Percentiles rank a stretch among this genome's conserved stretches.
Evolutionary conservation across 2,888 invertebrate species (phyloP).

Genomic region (Pecten maximus): DNA sequence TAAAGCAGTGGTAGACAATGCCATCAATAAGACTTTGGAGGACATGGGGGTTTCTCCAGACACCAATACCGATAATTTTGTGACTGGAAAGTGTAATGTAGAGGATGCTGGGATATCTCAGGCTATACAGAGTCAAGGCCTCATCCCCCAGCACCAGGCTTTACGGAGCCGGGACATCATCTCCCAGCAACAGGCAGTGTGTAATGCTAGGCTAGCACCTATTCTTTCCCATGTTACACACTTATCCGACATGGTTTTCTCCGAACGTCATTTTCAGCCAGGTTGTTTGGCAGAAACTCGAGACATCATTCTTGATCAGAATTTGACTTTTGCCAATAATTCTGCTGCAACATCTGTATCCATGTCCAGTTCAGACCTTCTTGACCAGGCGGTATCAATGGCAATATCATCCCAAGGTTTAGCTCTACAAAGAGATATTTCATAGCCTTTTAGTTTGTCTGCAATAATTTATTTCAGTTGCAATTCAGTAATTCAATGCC

Average conservation of each 20-base stretch:
- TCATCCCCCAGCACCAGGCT: constrained; percentile 41
- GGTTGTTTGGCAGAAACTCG: not conserved
- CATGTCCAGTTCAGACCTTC: constrained; percentile 41
- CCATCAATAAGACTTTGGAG: constrained; percentile 70
- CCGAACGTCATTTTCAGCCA: not conserved
- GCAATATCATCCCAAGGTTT: constrained; percentile 54
- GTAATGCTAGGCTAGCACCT: not conserved
- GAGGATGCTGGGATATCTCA: constrained; percentile 53
- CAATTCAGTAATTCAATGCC: not conserved
- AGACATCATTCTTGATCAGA: not conserved
- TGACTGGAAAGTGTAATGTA: constrained; percentile 44
- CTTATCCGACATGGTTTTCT: constrained; percentile 36
- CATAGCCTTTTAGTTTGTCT: not conserved
- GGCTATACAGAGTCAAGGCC: constrained; percentile 53
- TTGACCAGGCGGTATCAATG: constrained; percentile 56
- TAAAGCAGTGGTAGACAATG: constrained; percentile 71
- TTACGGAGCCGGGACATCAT: constrained; percentile 47
- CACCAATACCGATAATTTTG: constrained; percentile 45
- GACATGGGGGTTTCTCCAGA: constrained; percentile 66
- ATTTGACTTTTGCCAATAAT: not conserved
- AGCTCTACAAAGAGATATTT: constrained; percentile 42
- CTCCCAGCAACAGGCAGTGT: constrained; percentile 22
- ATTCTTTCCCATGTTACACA: constrained; percentile 42
- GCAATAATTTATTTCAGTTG: not conserved
- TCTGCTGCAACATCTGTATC: not conserved